Evolutionary conservation across 2,888 invertebrate species (phyloP).

Genomic region (Gymnocheta viridis): DNA sequence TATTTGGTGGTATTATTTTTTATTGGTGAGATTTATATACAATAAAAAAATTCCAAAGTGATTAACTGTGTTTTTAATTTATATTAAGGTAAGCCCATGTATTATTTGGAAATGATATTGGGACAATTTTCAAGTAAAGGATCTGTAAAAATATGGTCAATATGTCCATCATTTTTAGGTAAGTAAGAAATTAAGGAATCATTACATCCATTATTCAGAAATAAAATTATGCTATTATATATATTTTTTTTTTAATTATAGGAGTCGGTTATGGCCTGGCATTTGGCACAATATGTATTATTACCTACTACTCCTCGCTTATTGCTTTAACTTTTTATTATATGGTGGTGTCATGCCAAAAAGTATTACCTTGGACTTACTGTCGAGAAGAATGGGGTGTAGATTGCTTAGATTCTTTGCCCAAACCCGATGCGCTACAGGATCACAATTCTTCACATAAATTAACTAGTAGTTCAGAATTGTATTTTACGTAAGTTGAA

Average conservation of each 20-base stretch:
- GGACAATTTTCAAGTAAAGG: conserved; percentile 93
- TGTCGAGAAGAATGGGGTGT: conserved; percentile 83
- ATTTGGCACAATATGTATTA: conserved; percentile 85
- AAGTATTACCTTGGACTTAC: conserved; percentile 88
- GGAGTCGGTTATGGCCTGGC: conserved; percentile 88
- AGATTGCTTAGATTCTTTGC: conserved; percentile 82
- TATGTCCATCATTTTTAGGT: conserved; percentile 90
- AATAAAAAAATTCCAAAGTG: not conserved
- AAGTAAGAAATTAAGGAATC: conserved; percentile 80
- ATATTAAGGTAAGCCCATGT: conserved; percentile 85
- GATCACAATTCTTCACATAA: conserved; percentile 62
- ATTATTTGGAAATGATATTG: conserved; percentile 91
- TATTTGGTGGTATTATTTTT: conserved; percentile 87
- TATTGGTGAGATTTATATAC: conserved; percentile 80
- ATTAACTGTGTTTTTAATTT: not conserved
- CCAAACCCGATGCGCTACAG: conserved; percentile 47
- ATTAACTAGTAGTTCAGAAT: conserved; percentile 84
- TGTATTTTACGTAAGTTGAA: conserved; percentile 84
- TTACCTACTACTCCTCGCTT: conserved; percentile 90
- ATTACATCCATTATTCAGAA: conserved; percentile 88
- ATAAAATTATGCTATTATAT: not conserved
- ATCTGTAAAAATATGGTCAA: conserved; percentile 87
- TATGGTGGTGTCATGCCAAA: conserved; percentile 87
- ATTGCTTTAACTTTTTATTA: conserved; percentile 89
- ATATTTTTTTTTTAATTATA: conserved; percentile 77